Conservation (phyloP, 92 coral and sea anemone species). For the Blastomussa wellsi region DNA sequence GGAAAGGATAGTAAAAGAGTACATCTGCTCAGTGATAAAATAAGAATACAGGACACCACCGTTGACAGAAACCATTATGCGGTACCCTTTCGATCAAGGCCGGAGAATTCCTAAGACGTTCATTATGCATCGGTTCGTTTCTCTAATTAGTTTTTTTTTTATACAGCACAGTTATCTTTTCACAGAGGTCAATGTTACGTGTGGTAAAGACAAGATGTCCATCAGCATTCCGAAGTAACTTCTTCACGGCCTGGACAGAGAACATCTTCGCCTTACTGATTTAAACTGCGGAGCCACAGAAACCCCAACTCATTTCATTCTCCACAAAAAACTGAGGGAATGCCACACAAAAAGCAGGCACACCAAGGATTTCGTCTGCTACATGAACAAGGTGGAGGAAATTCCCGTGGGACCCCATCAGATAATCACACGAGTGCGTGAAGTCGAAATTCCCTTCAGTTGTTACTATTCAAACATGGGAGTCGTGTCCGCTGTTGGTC, state of each 20-base stretch:
- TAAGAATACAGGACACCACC: too few relatives aligned
- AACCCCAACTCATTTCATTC: slow-evolving; percentile 23
- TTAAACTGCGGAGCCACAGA: slow-evolving; percentile 35
- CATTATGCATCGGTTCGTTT: too few relatives aligned
- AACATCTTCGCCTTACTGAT: slow-evolving; percentile 47
- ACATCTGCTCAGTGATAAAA: too few relatives aligned
- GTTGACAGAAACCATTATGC: too few relatives aligned
- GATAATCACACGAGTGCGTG: slow-evolving; percentile 45
- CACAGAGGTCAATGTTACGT: slow-evolving; percentile 10
- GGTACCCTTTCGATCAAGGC: too few relatives aligned
- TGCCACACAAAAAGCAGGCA: slow-evolving; percentile 30
- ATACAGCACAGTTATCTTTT: too few relatives aligned
- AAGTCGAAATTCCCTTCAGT: slow-evolving; percentile 38
- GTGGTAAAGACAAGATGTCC: slow-evolving; percentile 32
- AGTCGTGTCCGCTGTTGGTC: slow-evolving; percentile 41
- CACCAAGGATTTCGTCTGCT: slow-evolving; percentile 26
- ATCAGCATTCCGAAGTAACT: slow-evolving; percentile 34
- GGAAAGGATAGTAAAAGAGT: too few relatives aligned
- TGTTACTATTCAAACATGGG: slow-evolving; percentile 46
- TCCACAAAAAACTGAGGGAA: slow-evolving; percentile 17
- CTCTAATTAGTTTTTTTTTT: too few relatives aligned
- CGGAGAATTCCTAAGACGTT: too few relatives aligned
- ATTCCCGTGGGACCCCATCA: slow-evolving; percentile 24
- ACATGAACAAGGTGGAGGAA: slow-evolving; percentile 41
- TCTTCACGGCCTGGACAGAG: slow-evolving; percentile 28